Conservation (phyloP, 1,140 invertebrate species). For the Ectropis grisescens region DNA sequence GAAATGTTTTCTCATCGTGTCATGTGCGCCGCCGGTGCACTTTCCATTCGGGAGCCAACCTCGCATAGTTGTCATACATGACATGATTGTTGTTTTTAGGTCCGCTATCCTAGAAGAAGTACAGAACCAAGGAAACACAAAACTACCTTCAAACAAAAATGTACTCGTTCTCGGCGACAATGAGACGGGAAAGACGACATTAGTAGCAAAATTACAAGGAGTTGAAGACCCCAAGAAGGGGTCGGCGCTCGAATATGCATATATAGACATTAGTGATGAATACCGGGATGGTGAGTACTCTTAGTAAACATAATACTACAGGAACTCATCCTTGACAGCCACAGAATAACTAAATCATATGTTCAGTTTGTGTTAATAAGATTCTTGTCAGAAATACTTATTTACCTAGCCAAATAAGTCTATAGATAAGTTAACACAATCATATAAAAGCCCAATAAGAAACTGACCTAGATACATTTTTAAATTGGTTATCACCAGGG, state of each 20-base stretch:
- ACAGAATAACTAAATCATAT: too few relatives aligned
- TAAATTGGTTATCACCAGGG: too few relatives aligned
- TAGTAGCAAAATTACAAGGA: conserved; percentile 94
- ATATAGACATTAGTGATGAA: conserved; percentile 98
- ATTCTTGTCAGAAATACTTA: too few relatives aligned
- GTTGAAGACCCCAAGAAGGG: conserved; percentile 98
- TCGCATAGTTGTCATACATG: too few relatives aligned
- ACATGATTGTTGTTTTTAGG: conserved; percentile 73
- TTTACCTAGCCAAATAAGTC: too few relatives aligned
- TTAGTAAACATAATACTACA: background rate
- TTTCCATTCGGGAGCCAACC: too few relatives aligned
- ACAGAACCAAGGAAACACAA: conserved; percentile 93
- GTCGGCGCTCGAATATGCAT: conserved; percentile 97
- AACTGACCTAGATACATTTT: too few relatives aligned
- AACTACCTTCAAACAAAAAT: conserved; percentile 93
- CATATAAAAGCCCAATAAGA: too few relatives aligned
- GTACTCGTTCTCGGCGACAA: conserved; percentile 94
- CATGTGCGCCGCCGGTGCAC: conserved; percentile 6
- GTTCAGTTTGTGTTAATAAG: too few relatives aligned
- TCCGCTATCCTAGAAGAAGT: conserved; percentile 94
- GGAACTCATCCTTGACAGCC: too few relatives aligned
- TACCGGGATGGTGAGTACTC: conserved; percentile 91
- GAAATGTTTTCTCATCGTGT: conserved; percentile 20
- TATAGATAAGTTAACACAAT: too few relatives aligned
- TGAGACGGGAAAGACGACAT: conserved; percentile 97